Evolutionary conservation across 2,113 vertebrate genomes (phyloP).

Genomic region (Podilymbus podiceps): DNA sequence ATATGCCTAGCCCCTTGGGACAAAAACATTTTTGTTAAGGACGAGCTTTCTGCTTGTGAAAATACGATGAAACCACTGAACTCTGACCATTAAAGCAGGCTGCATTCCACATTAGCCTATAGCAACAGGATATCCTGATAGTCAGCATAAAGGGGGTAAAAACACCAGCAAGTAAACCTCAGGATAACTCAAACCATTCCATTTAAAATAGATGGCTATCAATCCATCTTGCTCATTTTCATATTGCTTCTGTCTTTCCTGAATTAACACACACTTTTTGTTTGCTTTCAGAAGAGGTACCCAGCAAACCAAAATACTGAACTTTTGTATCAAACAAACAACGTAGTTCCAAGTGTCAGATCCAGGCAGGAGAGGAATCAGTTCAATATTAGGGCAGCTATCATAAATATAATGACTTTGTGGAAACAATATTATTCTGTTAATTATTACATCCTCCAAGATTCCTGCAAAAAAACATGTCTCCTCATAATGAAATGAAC

Average conservation of each 20-base stretch:
- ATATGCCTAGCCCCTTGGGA: background rate
- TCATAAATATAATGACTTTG: background rate
- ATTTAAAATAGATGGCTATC: background rate
- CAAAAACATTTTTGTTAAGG: background rate
- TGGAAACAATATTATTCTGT: background rate
- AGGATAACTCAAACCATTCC: background rate
- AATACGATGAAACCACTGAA: constrained; percentile 27
- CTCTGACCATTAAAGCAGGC: background rate
- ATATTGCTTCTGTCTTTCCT: background rate
- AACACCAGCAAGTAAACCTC: background rate
- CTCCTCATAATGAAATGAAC: background rate
- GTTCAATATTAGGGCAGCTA: background rate
- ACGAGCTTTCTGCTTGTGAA: constrained; percentile 23
- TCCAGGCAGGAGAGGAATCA: background rate
- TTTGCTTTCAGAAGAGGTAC: background rate
- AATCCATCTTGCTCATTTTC: background rate
- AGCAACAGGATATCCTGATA: background rate
- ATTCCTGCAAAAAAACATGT: background rate
- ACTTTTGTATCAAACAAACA: background rate
- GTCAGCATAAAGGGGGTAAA: background rate
- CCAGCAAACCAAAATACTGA: background rate
- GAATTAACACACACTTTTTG: background rate
- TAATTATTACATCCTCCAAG: background rate
- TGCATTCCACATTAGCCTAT: background rate
- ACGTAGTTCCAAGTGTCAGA: background rate